phyloP scores from a whole-genome alignment of 2,888 invertebrate species.

The Drosophila falleni region DNA sequence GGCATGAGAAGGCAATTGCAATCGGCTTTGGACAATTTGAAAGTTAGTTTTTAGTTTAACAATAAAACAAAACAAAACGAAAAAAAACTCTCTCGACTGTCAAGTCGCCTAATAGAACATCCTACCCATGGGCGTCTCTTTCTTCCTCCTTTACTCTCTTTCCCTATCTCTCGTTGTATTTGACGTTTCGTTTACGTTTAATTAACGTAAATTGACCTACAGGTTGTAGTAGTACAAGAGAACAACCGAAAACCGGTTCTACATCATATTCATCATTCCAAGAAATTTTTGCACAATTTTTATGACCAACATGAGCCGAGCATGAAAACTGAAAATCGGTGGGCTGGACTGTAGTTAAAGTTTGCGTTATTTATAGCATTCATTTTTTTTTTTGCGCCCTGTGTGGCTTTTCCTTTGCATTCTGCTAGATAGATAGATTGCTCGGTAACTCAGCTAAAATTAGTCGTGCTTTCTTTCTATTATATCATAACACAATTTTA shows the following conservation, averaged over 20 bases:
- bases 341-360: conserved; percentile 42
- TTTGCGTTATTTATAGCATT: conserved; percentile 51
- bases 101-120: conserved; percentile 1
- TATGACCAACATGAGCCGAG: conserved; percentile 53
- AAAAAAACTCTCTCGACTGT: conserved; percentile 9
- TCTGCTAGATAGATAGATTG: background rate
- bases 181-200: conserved; percentile 53
- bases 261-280: conserved; percentile 51
- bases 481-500: conserved; percentile 55
- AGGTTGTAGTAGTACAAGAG: conserved; percentile 41
- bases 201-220: conserved; percentile 73
- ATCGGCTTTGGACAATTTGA: conserved; percentile 58
- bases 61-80: background rate
- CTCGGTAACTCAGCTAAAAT: conserved; percentile 49
- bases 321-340: conserved; percentile 29
- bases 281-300: conserved; percentile 62
- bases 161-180: conserved; percentile 12
- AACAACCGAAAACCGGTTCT: conserved; percentile 50
- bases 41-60: conserved; percentile 39
- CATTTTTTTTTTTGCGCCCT: conserved; percentile 27
- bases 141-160: background rate
- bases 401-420: conserved; percentile 51
- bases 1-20: conserved; percentile 46
- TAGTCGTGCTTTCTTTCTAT: conserved; percentile 48
- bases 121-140: conserved; percentile 5